phyloP scores from a whole-genome alignment of 2,797 vertebrate genomes.

The Botia kubotai region DNA sequence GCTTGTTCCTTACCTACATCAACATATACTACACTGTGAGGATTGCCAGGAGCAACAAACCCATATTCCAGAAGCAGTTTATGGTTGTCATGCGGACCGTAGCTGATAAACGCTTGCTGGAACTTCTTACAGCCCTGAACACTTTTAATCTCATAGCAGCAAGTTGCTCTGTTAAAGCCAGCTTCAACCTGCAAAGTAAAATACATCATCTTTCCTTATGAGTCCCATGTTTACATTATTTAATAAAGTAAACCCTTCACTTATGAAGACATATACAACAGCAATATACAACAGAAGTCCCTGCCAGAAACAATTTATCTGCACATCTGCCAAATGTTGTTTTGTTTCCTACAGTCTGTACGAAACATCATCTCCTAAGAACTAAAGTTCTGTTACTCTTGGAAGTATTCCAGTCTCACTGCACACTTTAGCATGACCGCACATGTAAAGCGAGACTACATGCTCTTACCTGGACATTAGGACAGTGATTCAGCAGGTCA shows the following conservation, averaged over 20 bases:
- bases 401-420: neutral
- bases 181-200: slow-evolving; percentile 82
- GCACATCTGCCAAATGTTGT: too few species aligned
- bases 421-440: neutral
- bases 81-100: slow-evolving; percentile 92
- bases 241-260: too few species aligned
- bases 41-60: slow-evolving; percentile 83
- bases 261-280: neutral
- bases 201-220: neutral
- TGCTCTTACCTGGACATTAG: slow-evolving; percentile 82
- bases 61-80: slow-evolving; percentile 92
- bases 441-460: neutral
- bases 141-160: slow-evolving; percentile 86
- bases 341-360: too few species aligned
- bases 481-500: slow-evolving; percentile 93
- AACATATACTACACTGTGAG: slow-evolving; percentile 87
- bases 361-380: too few species aligned
- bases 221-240: neutral
- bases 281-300: too few species aligned
- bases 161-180: slow-evolving; percentile 79
- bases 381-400: neutral
- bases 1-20: slow-evolving; percentile 76
- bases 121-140: slow-evolving; percentile 69
- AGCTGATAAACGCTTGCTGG: slow-evolving; percentile 90
- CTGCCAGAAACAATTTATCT: too few species aligned